Evolutionary conservation across 2,888 invertebrate genomes (phyloP).

Genomic region (Tetranychus piercei): DNA sequence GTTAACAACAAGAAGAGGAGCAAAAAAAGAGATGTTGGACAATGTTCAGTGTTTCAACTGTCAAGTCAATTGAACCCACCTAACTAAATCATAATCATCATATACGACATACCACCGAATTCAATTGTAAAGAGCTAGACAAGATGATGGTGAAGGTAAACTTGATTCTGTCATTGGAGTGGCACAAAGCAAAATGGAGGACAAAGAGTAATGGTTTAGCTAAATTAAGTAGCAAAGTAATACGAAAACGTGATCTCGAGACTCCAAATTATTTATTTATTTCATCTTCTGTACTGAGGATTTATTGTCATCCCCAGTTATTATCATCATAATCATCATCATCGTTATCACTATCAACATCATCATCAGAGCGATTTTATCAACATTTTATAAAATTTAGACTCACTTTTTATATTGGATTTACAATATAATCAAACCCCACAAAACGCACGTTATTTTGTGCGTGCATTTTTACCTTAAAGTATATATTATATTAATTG

Average conservation of each 20-base stretch:
- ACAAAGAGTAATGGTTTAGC: neutral
- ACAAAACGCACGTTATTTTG: too few species aligned
- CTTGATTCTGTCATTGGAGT: neutral
- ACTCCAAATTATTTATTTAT: neutral
- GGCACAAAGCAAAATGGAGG: neutral
- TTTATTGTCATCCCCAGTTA: neutral
- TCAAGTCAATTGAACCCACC: neutral
- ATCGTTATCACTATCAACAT: neutral
- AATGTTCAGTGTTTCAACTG: neutral
- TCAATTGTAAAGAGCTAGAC: neutral
- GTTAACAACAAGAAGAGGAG: too few species aligned
- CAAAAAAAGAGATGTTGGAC: too few species aligned
- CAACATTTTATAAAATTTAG: neutral
- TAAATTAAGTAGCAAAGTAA: neutral
- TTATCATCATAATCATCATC: neutral
- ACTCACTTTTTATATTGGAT: too few species aligned
- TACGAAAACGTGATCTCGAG: neutral
- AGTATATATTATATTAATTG: too few species aligned
- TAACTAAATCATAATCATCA: neutral
- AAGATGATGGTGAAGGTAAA: neutral
- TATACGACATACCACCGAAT: neutral
- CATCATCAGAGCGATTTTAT: neutral
- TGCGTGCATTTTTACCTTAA: too few species aligned
- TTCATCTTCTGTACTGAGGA: neutral
- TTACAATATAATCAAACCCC: too few species aligned